Conservation (phyloP, 2,113 vertebrate genomes). For the Megaceryle torquata region DNA sequence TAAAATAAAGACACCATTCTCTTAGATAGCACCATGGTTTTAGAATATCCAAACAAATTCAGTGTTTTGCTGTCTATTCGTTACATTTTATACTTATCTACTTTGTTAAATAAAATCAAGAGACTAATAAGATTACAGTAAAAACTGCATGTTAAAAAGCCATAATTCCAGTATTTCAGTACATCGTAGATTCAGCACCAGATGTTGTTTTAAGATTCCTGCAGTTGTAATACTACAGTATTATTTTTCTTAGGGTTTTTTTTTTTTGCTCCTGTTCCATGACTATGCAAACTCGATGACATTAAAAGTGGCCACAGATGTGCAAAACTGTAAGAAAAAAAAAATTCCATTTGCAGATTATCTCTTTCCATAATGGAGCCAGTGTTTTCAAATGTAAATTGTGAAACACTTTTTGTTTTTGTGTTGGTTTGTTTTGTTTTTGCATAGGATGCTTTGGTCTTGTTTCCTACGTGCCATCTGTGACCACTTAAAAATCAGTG, state of each 20-base stretch:
- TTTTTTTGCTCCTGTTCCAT: conserved; percentile 75
- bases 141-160: conserved; percentile 79
- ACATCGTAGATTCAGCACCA: conserved; percentile 89
- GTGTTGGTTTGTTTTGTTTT: conserved; percentile 22
- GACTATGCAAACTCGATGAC: conserved; percentile 74
- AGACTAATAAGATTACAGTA: conserved; percentile 76
- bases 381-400: conserved; percentile 53
- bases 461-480: conserved; percentile 54
- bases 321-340: conserved; percentile 46
- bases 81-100: conserved; percentile 65
- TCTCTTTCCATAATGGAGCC: conserved; percentile 63
- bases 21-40: conserved; percentile 88
- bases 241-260: conserved; percentile 38
- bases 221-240: conserved; percentile 71
- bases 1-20: conserved; percentile 80
- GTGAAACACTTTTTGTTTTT: neutral
- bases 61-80: conserved; percentile 80
- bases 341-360: conserved; percentile 51
- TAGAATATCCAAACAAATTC: conserved; percentile 83
- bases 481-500: conserved; percentile 60
- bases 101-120: conserved; percentile 76
- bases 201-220: conserved; percentile 78
- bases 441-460: conserved; percentile 82
- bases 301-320: conserved; percentile 79
- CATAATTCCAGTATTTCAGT: conserved; percentile 89